Evolutionary conservation across 2,888 invertebrate genomes (phyloP).

Genomic region (Altica lythri): DNA sequence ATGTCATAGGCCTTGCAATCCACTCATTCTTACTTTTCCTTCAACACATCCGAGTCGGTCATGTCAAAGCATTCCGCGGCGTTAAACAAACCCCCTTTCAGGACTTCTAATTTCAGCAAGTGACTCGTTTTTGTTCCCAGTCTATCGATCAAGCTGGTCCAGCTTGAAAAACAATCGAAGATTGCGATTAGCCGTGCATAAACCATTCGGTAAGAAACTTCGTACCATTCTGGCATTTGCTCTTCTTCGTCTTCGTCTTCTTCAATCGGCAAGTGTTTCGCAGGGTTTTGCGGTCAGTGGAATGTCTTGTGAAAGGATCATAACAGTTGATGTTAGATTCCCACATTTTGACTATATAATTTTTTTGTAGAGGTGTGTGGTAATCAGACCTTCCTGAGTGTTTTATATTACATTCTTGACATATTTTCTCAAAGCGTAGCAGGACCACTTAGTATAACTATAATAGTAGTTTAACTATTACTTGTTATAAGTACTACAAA

Average conservation of each 20-base stretch:
- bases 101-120: constrained; percentile 57
- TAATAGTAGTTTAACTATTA: too few species aligned
- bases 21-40: constrained; percentile 8
- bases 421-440: too few species aligned
- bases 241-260: constrained; percentile 6
- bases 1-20: constrained; percentile 2
- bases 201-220: constrained; percentile 28
- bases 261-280: constrained; percentile 1
- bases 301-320: constrained; percentile 18
- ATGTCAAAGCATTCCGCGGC: constrained; percentile 50
- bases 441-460: too few species aligned
- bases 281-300: constrained; percentile 7
- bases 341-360: constrained; percentile 4
- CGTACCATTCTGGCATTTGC: too few species aligned
- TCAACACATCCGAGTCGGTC: constrained; percentile 6
- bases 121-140: constrained; percentile 55
- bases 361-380: too few species aligned
- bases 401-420: too few species aligned
- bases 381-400: too few species aligned
- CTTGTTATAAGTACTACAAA: too few species aligned
- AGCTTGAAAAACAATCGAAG: constrained; percentile 42
- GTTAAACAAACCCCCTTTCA: constrained; percentile 52
- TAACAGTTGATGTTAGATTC: neutral
- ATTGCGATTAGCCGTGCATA: constrained; percentile 42
- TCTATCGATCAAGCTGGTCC: constrained; percentile 43